These are phyloP conservation scores for Anaspis maculata DNA, from an alignment of 2,888 invertebrate species.

Conservation along the genomic window DNA sequence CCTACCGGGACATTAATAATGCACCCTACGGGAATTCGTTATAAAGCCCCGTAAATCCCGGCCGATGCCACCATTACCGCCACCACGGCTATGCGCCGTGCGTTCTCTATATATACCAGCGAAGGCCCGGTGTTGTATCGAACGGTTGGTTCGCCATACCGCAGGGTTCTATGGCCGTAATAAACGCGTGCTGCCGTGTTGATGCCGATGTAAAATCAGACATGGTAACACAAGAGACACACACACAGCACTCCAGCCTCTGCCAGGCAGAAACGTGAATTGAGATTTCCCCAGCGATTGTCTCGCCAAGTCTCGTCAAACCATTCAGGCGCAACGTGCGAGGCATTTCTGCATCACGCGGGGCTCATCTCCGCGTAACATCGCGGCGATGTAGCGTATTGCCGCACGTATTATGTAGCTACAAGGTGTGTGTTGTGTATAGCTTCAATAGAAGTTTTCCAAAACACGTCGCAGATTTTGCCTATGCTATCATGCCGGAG, in stretches of 20 bases:
- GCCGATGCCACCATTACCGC: constrained; percentile 7
- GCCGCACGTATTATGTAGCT: no score
- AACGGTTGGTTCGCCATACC: no score
- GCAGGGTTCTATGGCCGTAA: no score
- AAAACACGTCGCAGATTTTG: no score
- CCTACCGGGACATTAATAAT: constrained; percentile 40
- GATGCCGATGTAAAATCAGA: constrained; percentile 15
- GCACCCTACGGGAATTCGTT: constrained; percentile 35
- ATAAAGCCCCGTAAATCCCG: constrained; percentile 33
- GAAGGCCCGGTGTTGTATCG: no score
- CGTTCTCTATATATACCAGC: constrained; percentile 1
- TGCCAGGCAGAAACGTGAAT: constrained; percentile 14
- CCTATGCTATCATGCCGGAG: no score
- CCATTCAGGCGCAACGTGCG: constrained; percentile 12
- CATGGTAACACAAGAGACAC: constrained; percentile 10
- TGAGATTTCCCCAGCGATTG: constrained; percentile 28
- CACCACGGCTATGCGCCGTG: constrained; percentile 6
- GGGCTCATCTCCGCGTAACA: no score
- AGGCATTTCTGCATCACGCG: no score
- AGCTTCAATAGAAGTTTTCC: no score
- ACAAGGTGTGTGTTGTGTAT: no score
- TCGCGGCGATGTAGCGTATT: no score
- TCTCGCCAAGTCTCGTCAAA: constrained; percentile 16
- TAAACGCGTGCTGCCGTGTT: constrained; percentile 15
- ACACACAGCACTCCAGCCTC: no score